Conservation (phyloP, 2,888 invertebrate genomes). For the Pristionchus arcanus region DNA sequence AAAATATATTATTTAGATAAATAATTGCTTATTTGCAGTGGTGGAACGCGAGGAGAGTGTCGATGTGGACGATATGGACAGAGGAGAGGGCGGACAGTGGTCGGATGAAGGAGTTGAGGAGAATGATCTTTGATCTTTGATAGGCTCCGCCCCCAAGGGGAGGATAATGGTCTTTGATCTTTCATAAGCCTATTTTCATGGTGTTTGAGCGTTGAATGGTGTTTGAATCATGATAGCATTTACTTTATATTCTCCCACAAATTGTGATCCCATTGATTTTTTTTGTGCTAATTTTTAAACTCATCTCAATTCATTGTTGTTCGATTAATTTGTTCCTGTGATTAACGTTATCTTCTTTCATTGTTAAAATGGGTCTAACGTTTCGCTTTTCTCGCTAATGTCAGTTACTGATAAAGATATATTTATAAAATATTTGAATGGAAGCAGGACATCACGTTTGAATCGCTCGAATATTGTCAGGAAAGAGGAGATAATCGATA, state of each 20-base stretch:
- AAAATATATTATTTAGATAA: not conserved
- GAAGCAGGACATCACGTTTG: not conserved
- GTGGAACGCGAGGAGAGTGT: not conserved
- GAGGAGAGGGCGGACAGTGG: conserved; percentile 38
- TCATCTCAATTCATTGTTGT: not conserved
- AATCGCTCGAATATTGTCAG: not conserved
- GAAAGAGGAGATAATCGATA: not conserved
- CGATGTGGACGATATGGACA: conserved; percentile 15
- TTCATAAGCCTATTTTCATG: not conserved
- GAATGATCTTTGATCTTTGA: conserved; percentile 16
- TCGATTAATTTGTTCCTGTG: not conserved
- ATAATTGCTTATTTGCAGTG: not conserved
- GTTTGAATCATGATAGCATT: not conserved
- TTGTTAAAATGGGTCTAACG: not conserved
- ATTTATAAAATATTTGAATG: not conserved
- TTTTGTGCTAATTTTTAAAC: not conserved
- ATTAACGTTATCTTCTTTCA: not conserved
- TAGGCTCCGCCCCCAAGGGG: not conserved
- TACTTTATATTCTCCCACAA: not conserved
- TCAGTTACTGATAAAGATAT: not conserved
- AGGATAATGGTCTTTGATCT: not conserved
- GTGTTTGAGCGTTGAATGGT: not conserved
- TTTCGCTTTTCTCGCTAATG: not conserved
- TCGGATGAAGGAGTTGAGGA: conserved; percentile 39
- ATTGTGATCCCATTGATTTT: not conserved